These are phyloP conservation scores for Typhlichthys eigenmanni DNA, from an alignment of 2,797 vertebrate species.

Conservation along the genomic window DNA sequence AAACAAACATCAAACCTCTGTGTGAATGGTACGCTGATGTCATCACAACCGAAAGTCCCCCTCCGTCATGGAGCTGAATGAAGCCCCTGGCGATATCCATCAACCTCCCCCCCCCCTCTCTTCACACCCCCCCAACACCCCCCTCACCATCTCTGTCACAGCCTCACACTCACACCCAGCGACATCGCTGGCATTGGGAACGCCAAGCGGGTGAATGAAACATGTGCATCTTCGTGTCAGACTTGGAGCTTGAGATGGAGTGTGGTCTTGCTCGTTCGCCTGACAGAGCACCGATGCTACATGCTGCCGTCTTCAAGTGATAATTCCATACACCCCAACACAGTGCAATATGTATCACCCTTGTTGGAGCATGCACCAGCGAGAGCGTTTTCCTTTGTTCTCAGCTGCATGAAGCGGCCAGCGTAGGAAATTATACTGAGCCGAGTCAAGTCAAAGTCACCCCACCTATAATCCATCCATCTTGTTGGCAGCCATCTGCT, in stretches of 20 bases:
- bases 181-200: constrained; percentile 41
- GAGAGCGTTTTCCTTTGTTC: constrained; percentile 53
- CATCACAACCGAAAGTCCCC: constrained; percentile 74
- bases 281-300: constrained; percentile 16
- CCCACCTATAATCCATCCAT: constrained; percentile 80
- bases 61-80: constrained; percentile 74
- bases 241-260: constrained; percentile 30
- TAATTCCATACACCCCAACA: constrained; percentile 59
- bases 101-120: constrained; percentile 45
- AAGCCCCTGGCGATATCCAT: constrained; percentile 71
- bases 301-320: constrained; percentile 51
- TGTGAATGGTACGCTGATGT: constrained; percentile 74
- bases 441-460: constrained; percentile 71
- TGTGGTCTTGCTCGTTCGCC: constrained; percentile 28
- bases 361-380: constrained; percentile 44
- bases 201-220: constrained; percentile 39
- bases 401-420: constrained; percentile 58
- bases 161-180: constrained; percentile 34
- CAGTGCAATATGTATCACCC: constrained; percentile 61
- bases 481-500: constrained; percentile 81
- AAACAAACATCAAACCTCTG: constrained; percentile 75
- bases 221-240: constrained; percentile 29
- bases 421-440: constrained; percentile 70
- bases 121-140: no score
- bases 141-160: constrained; percentile 51